Base-by-base conservation (phyloP, 2,797 vertebrate genomes). In the Echeneis naucrates region DNA sequence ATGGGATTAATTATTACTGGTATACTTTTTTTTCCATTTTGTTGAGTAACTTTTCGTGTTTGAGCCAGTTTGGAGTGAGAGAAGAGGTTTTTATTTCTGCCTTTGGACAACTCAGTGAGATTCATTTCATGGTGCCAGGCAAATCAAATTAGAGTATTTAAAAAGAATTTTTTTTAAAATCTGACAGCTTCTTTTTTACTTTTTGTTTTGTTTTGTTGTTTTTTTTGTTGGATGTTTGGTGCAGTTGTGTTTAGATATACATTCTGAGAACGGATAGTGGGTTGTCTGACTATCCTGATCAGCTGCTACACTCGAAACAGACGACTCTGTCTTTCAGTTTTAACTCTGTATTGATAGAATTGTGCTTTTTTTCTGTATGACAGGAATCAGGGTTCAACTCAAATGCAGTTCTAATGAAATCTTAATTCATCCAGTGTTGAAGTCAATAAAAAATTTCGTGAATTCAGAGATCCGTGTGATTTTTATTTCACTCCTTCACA, bases 381-480 rank as follows among this genome's bases (percentile, higher is more conserved):
- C 89, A 90, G 88, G 89, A 92, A 92, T 92, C 92, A 92, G 90
- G 91, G 92, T 92, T 82, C 17, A 69, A 81, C 81, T 89, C 83
- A 74, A 86, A 86, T 78, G 81, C 89, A 89, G 81, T 84, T 91
- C 72, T 70, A 83, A 80, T 86, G 66, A 87, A 89, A 88, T 85
- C 68, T 86, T 73, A 72, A 77, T 85, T 88, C 84, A 85, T 89
- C 86, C 85, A 86, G 77, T 89, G 84, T 88, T 89, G 77, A 92
- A 89, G 89, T 92, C 85, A 91, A 93, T 90, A 84, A 93, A 93
- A 89, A 86, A 89, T 81, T 83, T 92, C 30, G 89, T 92, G 89
- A 90, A 92, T 90, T 89, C 8, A 88, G 76, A 72, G 33, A 23
- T 45, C n/a, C 1, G 54, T 75, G 56, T 86, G 47, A 42, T 56